These are phyloP conservation scores for Cariama cristata DNA, from an alignment of 2,113 vertebrate species.

Conservation along the genomic window DNA sequence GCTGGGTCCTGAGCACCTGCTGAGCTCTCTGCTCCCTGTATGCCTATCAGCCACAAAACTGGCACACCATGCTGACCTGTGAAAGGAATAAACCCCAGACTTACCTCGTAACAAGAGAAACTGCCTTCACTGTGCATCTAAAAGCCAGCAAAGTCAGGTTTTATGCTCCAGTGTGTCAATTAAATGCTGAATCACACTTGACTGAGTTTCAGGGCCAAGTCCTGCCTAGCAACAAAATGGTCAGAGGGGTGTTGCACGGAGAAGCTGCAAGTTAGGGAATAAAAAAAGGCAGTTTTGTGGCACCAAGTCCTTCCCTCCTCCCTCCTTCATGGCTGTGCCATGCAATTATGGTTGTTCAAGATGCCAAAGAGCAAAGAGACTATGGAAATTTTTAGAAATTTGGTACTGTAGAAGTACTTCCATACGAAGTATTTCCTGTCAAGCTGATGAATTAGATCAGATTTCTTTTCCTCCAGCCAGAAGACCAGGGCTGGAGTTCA, in stretches of 20 bases:
- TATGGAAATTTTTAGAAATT: background rate
- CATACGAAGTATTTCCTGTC: background rate
- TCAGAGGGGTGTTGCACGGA: background rate
- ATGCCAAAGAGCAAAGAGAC: background rate
- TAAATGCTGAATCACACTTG: slow-evolving; percentile 30
- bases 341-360: background rate
- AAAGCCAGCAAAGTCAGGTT: background rate
- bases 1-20: background rate
- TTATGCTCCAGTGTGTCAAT: background rate
- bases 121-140: background rate
- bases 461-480: background rate
- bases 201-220: background rate
- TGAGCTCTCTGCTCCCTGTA: background rate
- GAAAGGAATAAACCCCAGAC: slow-evolving; percentile 17
- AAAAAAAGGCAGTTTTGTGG: background rate
- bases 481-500: background rate
- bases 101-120: background rate
- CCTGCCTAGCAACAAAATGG: background rate
- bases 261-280: background rate
- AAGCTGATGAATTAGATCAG: background rate
- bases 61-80: background rate
- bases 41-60: background rate
- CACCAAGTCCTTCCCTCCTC: background rate
- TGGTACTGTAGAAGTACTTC: background rate
- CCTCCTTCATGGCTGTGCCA: background rate